Percentiles rank a stretch among this genome's conserved stretches.
Evolutionary conservation across 2,888 invertebrate genomes (phyloP).

Genomic region (Phlogophora meticulosa): DNA sequence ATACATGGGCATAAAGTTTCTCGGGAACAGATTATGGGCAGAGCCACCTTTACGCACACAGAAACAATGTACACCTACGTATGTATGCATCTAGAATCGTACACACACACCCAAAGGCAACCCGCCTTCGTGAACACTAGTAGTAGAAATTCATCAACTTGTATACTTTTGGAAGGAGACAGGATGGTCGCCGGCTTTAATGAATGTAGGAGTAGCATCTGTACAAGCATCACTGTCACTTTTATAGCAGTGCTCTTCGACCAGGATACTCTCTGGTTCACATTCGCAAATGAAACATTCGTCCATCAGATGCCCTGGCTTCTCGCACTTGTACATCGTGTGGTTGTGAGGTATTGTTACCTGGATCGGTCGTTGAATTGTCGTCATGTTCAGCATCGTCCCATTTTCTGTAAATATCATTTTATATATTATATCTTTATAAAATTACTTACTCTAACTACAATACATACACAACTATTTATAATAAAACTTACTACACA

Average conservation of each 20-base stretch:
- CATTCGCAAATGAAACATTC: slow-evolving; percentile 83
- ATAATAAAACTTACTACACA: too few relatives aligned
- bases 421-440: neutral
- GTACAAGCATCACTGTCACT: slow-evolving; percentile 72
- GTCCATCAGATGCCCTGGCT: slow-evolving; percentile 73
- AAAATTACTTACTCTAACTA: too few relatives aligned
- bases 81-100: too few relatives aligned
- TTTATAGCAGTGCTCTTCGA: slow-evolving; percentile 82
- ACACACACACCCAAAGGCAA: too few relatives aligned
- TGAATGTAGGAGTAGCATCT: slow-evolving; percentile 71
- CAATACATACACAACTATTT: too few relatives aligned
- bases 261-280: slow-evolving; percentile 65
- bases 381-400: slow-evolving; percentile 3
- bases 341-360: slow-evolving; percentile 66
- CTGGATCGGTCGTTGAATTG: slow-evolving; percentile 39
- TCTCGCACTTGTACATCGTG: slow-evolving; percentile 74
- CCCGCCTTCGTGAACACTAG: too few relatives aligned
- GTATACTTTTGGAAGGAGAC: slow-evolving; percentile 5
- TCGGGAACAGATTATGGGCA: too few relatives aligned
- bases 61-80: too few relatives aligned
- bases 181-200: slow-evolving; percentile 45
- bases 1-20: too few relatives aligned
- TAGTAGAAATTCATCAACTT: neutral
- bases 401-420: slow-evolving; percentile 48
- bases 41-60: too few relatives aligned